phyloP scores from a whole-genome alignment of 1,140 invertebrate genomes.

The Glossosoma conforme region DNA sequence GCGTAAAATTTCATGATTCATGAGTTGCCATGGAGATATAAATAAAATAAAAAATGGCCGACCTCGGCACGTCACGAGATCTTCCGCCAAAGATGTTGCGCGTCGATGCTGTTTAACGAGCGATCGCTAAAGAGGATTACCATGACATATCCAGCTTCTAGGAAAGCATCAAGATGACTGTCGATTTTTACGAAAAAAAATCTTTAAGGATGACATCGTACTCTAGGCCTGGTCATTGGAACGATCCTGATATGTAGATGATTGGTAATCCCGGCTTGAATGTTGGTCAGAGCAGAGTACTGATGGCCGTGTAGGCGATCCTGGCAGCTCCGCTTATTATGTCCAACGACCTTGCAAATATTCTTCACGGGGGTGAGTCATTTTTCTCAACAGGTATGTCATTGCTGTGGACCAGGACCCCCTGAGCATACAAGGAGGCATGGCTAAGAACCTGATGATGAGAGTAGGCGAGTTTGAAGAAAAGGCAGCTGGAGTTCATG shows the following conservation, averaged over 20 bases:
- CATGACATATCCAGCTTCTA: conserved; percentile 77
- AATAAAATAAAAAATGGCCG: no score
- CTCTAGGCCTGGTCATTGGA: conserved; percentile 83
- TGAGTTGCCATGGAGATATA: no score
- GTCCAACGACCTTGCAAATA: conserved; percentile 74
- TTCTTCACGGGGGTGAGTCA: conserved; percentile 63
- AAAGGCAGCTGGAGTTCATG: no score
- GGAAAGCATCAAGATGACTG: conserved; percentile 62
- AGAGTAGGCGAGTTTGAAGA: no score
- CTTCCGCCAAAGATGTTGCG: no score
- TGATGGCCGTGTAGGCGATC: conserved; percentile 87
- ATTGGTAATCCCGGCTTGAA: conserved; percentile 84
- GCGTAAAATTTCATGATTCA: no score
- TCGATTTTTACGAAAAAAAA: conserved; percentile 68
- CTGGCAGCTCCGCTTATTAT: conserved; percentile 84
- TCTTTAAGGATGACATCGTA: conserved; percentile 61
- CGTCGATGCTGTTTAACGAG: no score
- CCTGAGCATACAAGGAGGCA: conserved; percentile 55
- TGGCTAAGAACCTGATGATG: no score
- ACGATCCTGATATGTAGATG: conserved; percentile 88
- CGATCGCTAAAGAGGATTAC: no score
- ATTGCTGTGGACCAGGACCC: conserved; percentile 85
- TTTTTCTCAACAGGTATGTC: conserved; percentile 70
- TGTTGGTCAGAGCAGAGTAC: conserved; percentile 73
- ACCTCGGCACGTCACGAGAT: no score